Evolutionary conservation across 2,888 invertebrate species (phyloP), one percentile per base, ranked within the genome.

Genomic region (Heliconius erato): DNA sequence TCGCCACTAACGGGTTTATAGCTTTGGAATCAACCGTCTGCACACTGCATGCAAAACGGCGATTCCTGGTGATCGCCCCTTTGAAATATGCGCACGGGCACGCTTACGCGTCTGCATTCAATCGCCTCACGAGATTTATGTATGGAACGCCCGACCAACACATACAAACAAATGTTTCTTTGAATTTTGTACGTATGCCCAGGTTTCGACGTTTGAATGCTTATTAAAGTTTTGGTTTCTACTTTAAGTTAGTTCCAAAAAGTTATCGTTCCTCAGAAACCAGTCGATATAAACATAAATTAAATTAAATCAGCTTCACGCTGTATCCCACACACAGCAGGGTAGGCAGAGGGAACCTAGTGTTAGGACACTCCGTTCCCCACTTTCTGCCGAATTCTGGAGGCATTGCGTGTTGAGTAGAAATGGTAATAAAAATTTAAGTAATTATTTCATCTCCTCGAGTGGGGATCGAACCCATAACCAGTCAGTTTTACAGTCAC

Each of bases 41-140:
- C 95, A 95, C 95, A 94, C 95, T 95, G 95, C 95, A 95, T 95
- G 94, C 93, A 92, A 95, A 95, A 88, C 90, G 91, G 87, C 91
- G 91, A 93, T 94, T 94, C 94, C 93, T 94, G 94, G 94, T 94
- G 94, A 94, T 94, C 94, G 95, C 92, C 93, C 93, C 92, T 92
- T 94, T 94, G 94, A 95, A 94, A 94, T 95, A 95, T 95, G 95
- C 94, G 94, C 92, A 90, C 89, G 91, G 89, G 93, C 94, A 94
- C 93, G 92, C 93, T 92, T 92, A 92, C 91, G 89, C 92, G 92
- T 93, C 93, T 93, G 94, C 86, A 89, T 94, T 95, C 93, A 93
- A 93, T 94, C 92, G 91, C 91, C 91, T 90, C 88, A 84, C 88
- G 88, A 93, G 92, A 95, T 94, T 95, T 94, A 94, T 94, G 92